Conservation (phyloP, 2,888 invertebrate species). For the Pachliopta kotzebuea region DNA sequence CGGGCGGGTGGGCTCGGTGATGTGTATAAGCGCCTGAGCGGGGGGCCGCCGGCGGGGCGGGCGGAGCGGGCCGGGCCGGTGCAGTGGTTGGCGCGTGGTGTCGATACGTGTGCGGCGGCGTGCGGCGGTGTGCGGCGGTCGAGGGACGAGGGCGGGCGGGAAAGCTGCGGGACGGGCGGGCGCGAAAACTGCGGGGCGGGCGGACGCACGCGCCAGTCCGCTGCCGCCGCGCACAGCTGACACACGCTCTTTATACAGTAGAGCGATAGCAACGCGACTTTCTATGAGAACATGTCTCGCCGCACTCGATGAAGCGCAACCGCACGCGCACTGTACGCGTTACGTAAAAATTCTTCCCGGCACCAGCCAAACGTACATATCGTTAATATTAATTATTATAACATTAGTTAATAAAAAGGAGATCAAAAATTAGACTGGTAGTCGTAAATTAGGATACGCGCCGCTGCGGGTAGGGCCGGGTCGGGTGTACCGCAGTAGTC, state of each 20-base stretch:
- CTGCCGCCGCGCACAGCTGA: conserved; percentile 58
- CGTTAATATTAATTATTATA: conserved; percentile 29
- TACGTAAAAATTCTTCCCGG: conserved; percentile 58
- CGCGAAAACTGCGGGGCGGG: conserved; percentile 40
- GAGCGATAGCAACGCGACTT: conserved; percentile 62
- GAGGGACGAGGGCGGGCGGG: conserved; percentile 39
- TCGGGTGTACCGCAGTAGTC: conserved; percentile 58
- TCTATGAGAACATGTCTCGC: conserved; percentile 63
- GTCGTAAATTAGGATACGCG: conserved; percentile 24
- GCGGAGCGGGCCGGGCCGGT: conserved; percentile 45
- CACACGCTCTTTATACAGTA: conserved; percentile 55
- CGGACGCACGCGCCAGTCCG: conserved; percentile 60
- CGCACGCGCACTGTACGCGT: conserved; percentile 56
- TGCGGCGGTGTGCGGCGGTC: conserved; percentile 34
- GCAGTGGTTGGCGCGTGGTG: conserved; percentile 70
- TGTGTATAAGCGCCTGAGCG: no score
- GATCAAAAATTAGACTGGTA: background rate
- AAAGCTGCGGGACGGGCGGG: conserved; percentile 39
- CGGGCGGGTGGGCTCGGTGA: no score
- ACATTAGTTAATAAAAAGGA: background rate
- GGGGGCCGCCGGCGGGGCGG: conserved; percentile 42
- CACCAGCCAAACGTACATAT: conserved; percentile 45
- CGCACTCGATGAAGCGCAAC: conserved; percentile 66
- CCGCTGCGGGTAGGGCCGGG: conserved; percentile 46
- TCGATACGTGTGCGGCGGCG: conserved; percentile 63